These are phyloP conservation scores for Drosophila nannoptera DNA, from an alignment of 1,140 invertebrate genomes.

Conservation along the genomic window DNA sequence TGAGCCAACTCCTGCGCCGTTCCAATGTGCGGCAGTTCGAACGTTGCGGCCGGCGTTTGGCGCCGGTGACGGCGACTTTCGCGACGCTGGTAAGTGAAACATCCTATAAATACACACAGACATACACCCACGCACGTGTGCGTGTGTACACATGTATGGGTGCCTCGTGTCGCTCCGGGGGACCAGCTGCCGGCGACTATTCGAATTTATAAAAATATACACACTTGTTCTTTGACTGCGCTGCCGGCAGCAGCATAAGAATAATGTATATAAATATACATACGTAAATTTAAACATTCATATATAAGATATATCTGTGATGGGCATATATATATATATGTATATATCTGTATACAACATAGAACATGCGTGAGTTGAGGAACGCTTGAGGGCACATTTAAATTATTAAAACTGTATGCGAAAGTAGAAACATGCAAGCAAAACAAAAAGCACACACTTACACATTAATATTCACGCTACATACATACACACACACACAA, in stretches of 20 bases:
- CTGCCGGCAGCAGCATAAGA: conserved; percentile 2
- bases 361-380: conserved; percentile 22
- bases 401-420: conserved; percentile 47
- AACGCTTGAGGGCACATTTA: conserved; percentile 31
- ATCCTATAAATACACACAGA: conserved; percentile 25
- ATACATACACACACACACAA: background rate
- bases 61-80: conserved; percentile 54
- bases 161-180: conserved; percentile 49
- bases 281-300: conserved; percentile 4
- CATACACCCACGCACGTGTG: conserved; percentile 2
- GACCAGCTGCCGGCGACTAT: conserved; percentile 48
- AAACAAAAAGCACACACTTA: conserved; percentile 4
- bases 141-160: conserved; percentile 1
- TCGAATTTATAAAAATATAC: conserved; percentile 61
- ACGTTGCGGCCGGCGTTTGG: conserved; percentile 49
- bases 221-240: conserved; percentile 42
- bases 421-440: conserved; percentile 16
- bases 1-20: conserved; percentile 61
- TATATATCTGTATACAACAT: conserved; percentile 13
- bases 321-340: conserved; percentile 13
- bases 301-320: background rate
- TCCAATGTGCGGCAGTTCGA: conserved; percentile 35
- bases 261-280: conserved; percentile 7
- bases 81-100: conserved; percentile 53
- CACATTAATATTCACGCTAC: background rate